phyloP scores from a whole-genome alignment of 2,797 vertebrate species.

The Tympanoctomys barrerae region DNA sequence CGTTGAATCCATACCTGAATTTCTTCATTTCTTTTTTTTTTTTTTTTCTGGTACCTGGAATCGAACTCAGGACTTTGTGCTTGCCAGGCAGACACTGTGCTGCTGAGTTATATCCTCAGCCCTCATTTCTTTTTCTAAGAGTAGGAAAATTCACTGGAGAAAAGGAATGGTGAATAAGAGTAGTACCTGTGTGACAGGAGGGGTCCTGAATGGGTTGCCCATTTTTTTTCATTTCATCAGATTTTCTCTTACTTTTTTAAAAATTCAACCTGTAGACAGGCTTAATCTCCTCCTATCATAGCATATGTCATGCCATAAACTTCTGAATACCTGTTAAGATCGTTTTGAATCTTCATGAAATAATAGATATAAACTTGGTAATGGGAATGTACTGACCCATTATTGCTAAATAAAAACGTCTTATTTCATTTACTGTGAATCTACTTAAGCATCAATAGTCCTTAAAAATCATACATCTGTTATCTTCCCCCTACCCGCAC shows the following conservation, averaged over 20 bases:
- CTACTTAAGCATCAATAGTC: neutral
- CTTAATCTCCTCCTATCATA: constrained; percentile 47
- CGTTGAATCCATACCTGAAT: neutral
- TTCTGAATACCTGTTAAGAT: neutral
- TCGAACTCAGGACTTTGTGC: no score
- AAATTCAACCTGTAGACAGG: neutral
- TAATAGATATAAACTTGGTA: neutral
- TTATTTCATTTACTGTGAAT: neutral
- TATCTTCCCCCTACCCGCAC: neutral
- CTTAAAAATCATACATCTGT: neutral
- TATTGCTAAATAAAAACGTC: neutral
- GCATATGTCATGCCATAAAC: neutral
- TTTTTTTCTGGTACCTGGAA: no score
- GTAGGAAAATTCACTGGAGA: neutral
- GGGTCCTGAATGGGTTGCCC: neutral
- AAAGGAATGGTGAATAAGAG: neutral
- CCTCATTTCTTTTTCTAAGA: neutral
- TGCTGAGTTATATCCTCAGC: no score
- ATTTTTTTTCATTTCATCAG: constrained; percentile 23
- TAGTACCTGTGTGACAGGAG: neutral
- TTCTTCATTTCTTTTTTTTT: constrained; percentile 3
- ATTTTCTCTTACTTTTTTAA: neutral
- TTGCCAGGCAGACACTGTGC: no score
- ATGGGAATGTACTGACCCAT: neutral
- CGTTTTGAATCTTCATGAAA: neutral